Conservation (phyloP, 2,888 invertebrate genomes). For the Unio delphinus region DNA sequence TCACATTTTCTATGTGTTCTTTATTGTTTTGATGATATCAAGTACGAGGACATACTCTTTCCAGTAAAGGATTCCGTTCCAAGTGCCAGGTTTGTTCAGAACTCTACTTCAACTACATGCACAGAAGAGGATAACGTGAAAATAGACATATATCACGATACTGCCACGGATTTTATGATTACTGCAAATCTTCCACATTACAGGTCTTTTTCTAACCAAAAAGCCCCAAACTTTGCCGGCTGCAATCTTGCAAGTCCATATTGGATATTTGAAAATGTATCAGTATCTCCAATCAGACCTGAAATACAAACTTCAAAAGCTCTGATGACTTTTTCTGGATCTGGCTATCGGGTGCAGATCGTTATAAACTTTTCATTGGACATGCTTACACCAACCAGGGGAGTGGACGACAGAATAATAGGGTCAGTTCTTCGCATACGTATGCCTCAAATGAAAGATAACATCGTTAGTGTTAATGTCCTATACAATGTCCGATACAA, state of each 20-base stretch:
- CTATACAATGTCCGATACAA: slow-evolving; percentile 12
- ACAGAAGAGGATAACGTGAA: slow-evolving; percentile 42
- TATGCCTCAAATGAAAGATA: slow-evolving; percentile 23
- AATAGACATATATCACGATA: slow-evolving; percentile 35
- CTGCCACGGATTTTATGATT: slow-evolving; percentile 26
- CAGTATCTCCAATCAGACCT: slow-evolving; percentile 6
- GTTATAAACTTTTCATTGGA: slow-evolving; percentile 15
- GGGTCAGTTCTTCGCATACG: slow-evolving; percentile 15
- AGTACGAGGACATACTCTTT: slow-evolving; percentile 12
- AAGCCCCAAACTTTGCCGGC: slow-evolving; percentile 28
- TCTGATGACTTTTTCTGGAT: slow-evolving; percentile 9
- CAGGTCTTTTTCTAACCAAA: slow-evolving; percentile 33
- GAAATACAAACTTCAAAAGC: slow-evolving; percentile 8
- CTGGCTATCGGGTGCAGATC: slow-evolving; percentile 3
- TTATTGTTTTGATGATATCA: slow-evolving; percentile 31
- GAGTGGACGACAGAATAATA: slow-evolving; percentile 24
- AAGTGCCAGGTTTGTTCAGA: slow-evolving; percentile 34
- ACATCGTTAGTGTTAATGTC: slow-evolving; percentile 21
- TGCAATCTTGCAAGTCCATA: slow-evolving; percentile 28
- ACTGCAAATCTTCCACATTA: slow-evolving; percentile 39
- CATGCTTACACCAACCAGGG: slow-evolving; percentile 16
- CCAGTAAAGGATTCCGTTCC: slow-evolving; percentile 19
- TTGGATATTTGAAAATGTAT: slow-evolving; percentile 36
- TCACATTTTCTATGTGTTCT: slow-evolving; percentile 27
- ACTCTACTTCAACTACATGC: slow-evolving; percentile 31